Base-by-base conservation (phyloP, 1,140 invertebrate genomes). In the Drosophila carrolli region DNA sequence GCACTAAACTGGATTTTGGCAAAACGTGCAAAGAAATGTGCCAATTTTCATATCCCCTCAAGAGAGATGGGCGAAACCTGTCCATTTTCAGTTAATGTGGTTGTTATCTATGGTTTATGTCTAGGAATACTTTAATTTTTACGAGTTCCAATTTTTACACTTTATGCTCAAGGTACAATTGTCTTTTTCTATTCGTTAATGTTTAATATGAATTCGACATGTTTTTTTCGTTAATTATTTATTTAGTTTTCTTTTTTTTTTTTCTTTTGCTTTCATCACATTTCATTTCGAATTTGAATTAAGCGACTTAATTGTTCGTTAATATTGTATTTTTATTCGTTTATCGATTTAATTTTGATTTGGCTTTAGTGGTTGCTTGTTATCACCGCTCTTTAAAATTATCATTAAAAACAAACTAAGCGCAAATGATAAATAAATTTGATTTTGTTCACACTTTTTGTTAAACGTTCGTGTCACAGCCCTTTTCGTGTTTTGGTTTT, bases 301-400 rank as follows among this genome's bases (percentile, higher is more conserved):
- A 78, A 75, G 59, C 78, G 55, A 72, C n/a, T 76, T 81, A 19
- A 75, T 56, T 75, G 44, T 48, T 61, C 65, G 67, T 58, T 76
- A 66, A 62, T 81, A 57, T 75, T 78, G 54, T 66, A 48, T 88
- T 62, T 55, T 72, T 38, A 63, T 71, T 58, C 66, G 38, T 60
- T 81, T 78, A 85, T 85, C 63, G 41, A 76, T 78, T 79, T 88
- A 85, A 79, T 90, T 90, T 90, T 90, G 86, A 90, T 90, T 90
- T 90, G 81, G 86, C 81, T 90, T 89, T 57, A 58, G 73, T 89
- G 65, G 66, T 90, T 81, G 54, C 77, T 78, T 57, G 66, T 72
- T 89, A 84, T 90, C 85, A 90, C 80, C 81, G 81, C 77, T 74
- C 75, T 78, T 62, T 53, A 60, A 74, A 90, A 84, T 50, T 13